These are phyloP conservation scores for Diploptera punctata DNA, from an alignment of 2,888 invertebrate genomes.

Conservation along the genomic window DNA sequence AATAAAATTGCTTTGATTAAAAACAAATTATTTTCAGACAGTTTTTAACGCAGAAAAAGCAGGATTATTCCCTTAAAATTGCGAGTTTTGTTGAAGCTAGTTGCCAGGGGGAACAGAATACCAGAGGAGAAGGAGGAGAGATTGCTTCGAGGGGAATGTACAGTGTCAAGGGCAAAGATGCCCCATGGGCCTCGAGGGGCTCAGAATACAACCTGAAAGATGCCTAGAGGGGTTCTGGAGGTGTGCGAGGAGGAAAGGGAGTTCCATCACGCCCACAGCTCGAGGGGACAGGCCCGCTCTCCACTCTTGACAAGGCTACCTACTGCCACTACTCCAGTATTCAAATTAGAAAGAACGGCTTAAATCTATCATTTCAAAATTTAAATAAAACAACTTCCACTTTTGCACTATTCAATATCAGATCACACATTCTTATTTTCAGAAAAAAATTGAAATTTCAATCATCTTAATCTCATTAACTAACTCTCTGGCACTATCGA, in stretches of 20 bases:
- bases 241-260: not conserved
- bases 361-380: no score
- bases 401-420: no score
- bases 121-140: not conserved
- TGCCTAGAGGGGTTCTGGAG: not conserved
- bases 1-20: no score
- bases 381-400: no score
- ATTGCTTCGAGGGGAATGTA: conserved; percentile 12
- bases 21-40: no score
- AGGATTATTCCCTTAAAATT: not conserved
- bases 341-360: not conserved
- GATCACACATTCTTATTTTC: no score
- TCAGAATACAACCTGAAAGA: conserved; percentile 6
- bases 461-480: no score
- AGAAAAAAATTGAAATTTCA: no score
- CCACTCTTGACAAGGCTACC: conserved; percentile 16
- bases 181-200: conserved; percentile 11
- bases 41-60: no score
- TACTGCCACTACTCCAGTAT: not conserved
- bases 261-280: conserved; percentile 12
- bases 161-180: conserved; percentile 20
- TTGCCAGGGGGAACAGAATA: not conserved
- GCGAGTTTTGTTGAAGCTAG: not conserved
- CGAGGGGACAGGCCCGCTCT: not conserved
- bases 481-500: no score